Base-by-base conservation (phyloP, 1,140 invertebrate species). In the Bombus affinis region DNA sequence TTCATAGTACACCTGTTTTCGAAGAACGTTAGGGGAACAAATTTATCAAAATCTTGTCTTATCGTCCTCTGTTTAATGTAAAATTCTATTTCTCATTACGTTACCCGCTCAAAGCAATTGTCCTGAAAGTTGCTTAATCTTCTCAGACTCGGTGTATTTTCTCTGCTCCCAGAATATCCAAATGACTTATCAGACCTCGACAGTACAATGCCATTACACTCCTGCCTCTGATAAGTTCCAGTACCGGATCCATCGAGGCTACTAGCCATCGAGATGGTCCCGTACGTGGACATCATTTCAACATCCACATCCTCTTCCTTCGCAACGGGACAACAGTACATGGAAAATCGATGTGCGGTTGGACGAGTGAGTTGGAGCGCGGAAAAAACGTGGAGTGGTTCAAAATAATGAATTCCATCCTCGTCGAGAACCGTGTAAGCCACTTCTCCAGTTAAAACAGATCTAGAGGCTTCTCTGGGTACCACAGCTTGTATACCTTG, bases 341-440 rank as follows among this genome's bases (percentile, higher is more conserved):
- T 96, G 1, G 96, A 96, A 86, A 97, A 97, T 8, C 96, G 94
- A 93, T 97, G 96, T 6, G 96, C 95, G 8, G 95, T 95, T 8
- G 96, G 96, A 87, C 96, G 96, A 86, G 96, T 96, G 13, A 97
- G 92, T 81, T 96, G 96, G 72, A 98, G 92, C 1, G 97, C 97
- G 18, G 96, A 96, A 89, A 97, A 97, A 15, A 97, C 97, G 88
- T 97, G 96, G 71, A 97, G 92, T 1, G 97, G 97, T 91, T 98
- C 97, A 92, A 98, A 98, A 93, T 97, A 96, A 81, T 96, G 96
- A 42, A 98, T 96, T 37, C 97, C 97, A 87, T 96, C 96, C 92
- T 98, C 97, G 91, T 98, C 97, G 0, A 98, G 95, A 6, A 98
- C 96, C 6, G 97, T 97, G 88, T 98, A 98, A 8, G 97, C 96